phyloP scores from a whole-genome alignment of 2,888 invertebrate genomes.

The Petrolisthes manimaculis region DNA sequence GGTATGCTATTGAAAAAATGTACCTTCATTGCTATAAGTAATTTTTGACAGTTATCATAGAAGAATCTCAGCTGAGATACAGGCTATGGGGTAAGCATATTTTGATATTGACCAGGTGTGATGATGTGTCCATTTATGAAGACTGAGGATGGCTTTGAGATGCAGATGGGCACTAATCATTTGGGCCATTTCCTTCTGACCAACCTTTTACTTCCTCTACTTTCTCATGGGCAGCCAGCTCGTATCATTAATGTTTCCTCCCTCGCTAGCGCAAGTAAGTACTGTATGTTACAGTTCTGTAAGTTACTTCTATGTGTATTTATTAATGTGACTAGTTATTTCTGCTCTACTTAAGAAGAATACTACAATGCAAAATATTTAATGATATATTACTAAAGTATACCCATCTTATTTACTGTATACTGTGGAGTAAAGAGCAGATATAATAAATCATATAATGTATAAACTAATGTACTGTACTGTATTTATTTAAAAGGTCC shows the following conservation, averaged over 20 bases:
- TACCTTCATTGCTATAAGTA: neutral
- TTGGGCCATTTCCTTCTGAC: conserved; percentile 86
- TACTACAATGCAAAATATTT: too few relatives aligned
- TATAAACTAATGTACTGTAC: too few relatives aligned
- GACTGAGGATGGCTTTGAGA: conserved; percentile 84
- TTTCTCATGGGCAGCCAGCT: conserved; percentile 75
- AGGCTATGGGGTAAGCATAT: neutral
- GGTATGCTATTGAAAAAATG: neutral
- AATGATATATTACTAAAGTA: too few relatives aligned
- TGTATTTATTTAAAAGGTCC: too few relatives aligned
- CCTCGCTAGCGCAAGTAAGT: conserved; percentile 76
- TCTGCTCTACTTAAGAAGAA: neutral
- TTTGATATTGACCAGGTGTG: conserved; percentile 75
- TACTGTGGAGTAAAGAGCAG: too few relatives aligned
- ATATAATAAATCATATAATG: too few relatives aligned
- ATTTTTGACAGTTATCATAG: neutral
- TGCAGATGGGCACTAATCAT: conserved; percentile 85
- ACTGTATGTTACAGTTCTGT: neutral
- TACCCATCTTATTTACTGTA: too few relatives aligned
- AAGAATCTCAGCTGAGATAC: neutral
- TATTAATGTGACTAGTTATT: neutral
- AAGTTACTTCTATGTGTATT: neutral
- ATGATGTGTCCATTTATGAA: conserved; percentile 78
- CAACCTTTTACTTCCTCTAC: conserved; percentile 78
- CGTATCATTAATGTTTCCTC: conserved; percentile 83